phyloP scores from a whole-genome alignment of 2,888 invertebrate species.

The Tetheella fluctuosa region DNA sequence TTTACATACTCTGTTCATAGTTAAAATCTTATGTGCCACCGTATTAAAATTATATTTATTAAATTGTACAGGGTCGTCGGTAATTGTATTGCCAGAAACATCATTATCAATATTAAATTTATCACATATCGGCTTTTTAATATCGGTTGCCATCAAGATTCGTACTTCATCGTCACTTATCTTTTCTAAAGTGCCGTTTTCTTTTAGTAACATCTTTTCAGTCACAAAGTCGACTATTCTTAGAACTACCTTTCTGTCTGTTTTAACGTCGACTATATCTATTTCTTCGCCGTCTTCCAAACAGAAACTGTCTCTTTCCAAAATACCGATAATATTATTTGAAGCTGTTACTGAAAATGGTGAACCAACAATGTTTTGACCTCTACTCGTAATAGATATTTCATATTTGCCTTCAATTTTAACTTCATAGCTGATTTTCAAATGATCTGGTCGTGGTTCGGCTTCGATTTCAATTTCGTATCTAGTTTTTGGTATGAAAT shows the following conservation, averaged over 20 bases:
- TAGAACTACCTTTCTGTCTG: constrained; percentile 76
- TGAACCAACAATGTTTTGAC: constrained; percentile 84
- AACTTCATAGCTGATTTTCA: constrained; percentile 80
- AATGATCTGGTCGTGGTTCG: constrained; percentile 73
- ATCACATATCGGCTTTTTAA: constrained; percentile 19
- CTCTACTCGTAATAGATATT: constrained; percentile 82
- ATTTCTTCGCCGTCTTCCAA: constrained; percentile 80
- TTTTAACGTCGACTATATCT: constrained; percentile 72
- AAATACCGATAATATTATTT: constrained; percentile 59
- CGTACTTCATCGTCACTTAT: constrained; percentile 76
- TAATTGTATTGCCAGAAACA: constrained; percentile 27
- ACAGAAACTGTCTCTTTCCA: constrained; percentile 69
- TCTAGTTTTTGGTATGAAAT: constrained; percentile 74
- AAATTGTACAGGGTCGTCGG: constrained; percentile 23
- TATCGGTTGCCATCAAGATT: constrained; percentile 61
- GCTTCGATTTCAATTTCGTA: constrained; percentile 81
- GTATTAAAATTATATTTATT: constrained; percentile 52
- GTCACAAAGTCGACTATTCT: constrained; percentile 83
- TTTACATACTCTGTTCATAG: constrained; percentile 67
- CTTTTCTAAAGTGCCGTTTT: constrained; percentile 78
- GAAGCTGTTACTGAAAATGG: constrained; percentile 82
- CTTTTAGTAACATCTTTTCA: constrained; percentile 82
- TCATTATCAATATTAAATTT: constrained; percentile 25
- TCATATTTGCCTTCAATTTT: constrained; percentile 82
- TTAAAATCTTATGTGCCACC: constrained; percentile 57